These are phyloP conservation scores for Palythoa caribaeorum DNA, from an alignment of 92 coral and sea anemone species.

Conservation along the genomic window DNA sequence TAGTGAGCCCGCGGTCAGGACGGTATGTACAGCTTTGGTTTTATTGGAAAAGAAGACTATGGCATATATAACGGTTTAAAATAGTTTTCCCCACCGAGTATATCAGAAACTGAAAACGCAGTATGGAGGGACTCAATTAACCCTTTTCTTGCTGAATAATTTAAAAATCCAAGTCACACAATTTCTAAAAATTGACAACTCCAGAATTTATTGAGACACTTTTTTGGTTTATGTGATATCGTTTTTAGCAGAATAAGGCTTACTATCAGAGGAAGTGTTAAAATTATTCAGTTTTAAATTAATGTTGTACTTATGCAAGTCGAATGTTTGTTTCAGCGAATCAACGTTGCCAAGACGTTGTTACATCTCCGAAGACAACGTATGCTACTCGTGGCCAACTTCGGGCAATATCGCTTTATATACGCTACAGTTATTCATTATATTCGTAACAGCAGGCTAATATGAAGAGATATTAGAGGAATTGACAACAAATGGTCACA, in stretches of 20 bases:
- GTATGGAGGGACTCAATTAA: no score
- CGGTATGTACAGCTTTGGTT: neutral
- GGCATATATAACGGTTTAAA: no score
- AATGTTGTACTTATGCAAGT: neutral
- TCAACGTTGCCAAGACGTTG: conserved; percentile 83
- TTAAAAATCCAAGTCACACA: no score
- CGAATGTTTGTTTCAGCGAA: conserved; percentile 71
- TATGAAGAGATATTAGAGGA: conserved; percentile 44
- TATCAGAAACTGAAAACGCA: no score
- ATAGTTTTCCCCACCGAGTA: no score
- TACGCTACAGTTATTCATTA: conserved; percentile 90
- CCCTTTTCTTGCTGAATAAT: no score
- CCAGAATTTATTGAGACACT: no score
- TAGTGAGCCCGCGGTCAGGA: conserved; percentile 26
- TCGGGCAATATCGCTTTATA: conserved; percentile 96
- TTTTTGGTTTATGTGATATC: no score
- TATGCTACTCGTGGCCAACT: conserved; percentile 92
- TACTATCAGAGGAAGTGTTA: no score
- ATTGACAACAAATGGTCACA: no score
- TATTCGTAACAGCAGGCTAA: conserved; percentile 91
- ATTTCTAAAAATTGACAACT: no score
- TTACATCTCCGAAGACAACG: conserved; percentile 91
- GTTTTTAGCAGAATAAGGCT: no score
- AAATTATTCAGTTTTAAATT: neutral
- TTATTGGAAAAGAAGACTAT: neutral